Evolutionary conservation across 1,140 invertebrate species (phyloP), one percentile per base, ranked within the genome.

Genomic region (Tetragonula clypearis): DNA sequence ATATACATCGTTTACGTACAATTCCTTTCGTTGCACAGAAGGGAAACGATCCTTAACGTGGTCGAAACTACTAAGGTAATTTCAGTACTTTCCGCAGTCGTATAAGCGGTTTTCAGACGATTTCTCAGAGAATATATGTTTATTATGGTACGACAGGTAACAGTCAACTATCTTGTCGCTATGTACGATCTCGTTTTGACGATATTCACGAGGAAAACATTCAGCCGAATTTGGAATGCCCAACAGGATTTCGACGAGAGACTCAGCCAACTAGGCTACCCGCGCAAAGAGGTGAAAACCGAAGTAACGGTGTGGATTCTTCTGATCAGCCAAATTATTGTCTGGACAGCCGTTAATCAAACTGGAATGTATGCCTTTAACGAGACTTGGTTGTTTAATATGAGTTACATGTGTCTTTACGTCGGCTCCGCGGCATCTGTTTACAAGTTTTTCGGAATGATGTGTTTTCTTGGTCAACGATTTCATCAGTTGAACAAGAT

Each of bases 51-150:
- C 11, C 53, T 93, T 0, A 82, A 21, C 6, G 53, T 84, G 15
- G 92, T 92, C 6, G 94, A 94, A 82, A 88, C 79, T 0, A 71
- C 82, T 1, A 94, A 94, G 93, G 94, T 94, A 79, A 76, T 65
- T 79, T 66, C 55, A 5, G 15, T 19, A 0, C 19, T 60, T 30
- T 23, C 21, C n/a, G 1, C 17, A 41, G 58, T 30, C 71, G 23
- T 26, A 53, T 8, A 4, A 1, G 1, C 12, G 14, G 1, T 66
- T 17, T 26, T 0, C 5, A 8, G n/a, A 3, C 19, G 19, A 58
- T 58, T 9, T 21, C 58, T 9, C 2, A 21, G 11, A 69, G 68
- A 11, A 19, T 35, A 1, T 21, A 41, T 0, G 68, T 30, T 69
- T 19, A 19, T 21, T 9, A 21, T 19, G 21, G 26, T 26, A 15